These are phyloP conservation scores for Crocallis elinguaria DNA, from an alignment of 2,888 invertebrate species.

Conservation along the genomic window DNA sequence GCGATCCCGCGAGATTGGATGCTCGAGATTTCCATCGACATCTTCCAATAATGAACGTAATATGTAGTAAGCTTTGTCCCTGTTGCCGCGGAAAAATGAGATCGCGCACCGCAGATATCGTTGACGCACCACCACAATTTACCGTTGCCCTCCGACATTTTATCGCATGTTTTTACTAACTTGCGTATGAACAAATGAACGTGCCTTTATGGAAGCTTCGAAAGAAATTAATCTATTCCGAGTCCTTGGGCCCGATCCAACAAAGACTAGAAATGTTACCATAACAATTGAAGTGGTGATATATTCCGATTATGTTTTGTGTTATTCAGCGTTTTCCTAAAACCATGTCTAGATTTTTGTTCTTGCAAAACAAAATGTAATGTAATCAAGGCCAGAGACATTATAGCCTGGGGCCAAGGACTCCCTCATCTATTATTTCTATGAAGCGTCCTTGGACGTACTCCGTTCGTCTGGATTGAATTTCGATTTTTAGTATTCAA, in stretches of 20 bases:
- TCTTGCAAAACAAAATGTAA: not conserved
- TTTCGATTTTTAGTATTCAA: constrained; percentile 22
- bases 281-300: constrained; percentile 26
- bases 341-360: constrained; percentile 2
- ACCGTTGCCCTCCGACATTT: constrained; percentile 35
- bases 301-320: constrained; percentile 18
- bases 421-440: constrained; percentile 26
- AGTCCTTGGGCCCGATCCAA: constrained; percentile 41
- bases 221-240: constrained; percentile 41
- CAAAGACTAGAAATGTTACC: constrained; percentile 29
- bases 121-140: constrained; percentile 38
- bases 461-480: constrained; percentile 26
- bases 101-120: constrained; percentile 45
- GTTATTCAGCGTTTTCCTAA: constrained; percentile 10
- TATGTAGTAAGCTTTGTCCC: constrained; percentile 71
- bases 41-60: constrained; percentile 78
- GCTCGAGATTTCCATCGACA: constrained; percentile 78
- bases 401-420: constrained; percentile 25
- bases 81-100: constrained; percentile 56
- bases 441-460: constrained; percentile 27
- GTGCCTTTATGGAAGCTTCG: constrained; percentile 37
- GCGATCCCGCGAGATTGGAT: constrained; percentile 80
- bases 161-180: constrained; percentile 37
- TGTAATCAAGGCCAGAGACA: constrained; percentile 26
- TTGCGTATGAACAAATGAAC: constrained; percentile 33